A percentile compares a stretch with the other conserved stretches of the same genome.
phyloP scores from a whole-genome alignment of 1,140 invertebrate genomes.

The Pogonus chalceus region DNA sequence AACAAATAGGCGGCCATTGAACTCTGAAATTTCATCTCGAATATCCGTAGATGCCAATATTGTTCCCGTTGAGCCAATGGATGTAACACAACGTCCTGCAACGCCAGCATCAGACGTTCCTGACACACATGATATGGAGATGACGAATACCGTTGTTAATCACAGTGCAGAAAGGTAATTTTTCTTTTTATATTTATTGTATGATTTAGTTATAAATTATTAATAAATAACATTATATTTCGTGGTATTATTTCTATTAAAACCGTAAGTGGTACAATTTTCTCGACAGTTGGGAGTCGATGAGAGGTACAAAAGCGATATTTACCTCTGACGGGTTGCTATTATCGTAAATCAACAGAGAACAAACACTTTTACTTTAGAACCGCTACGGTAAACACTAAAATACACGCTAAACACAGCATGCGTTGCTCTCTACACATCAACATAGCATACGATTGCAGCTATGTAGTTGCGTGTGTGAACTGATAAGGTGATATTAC shows the following conservation, averaged over 20 bases:
- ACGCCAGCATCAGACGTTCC: too few species aligned
- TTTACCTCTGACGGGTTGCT: conserved; percentile 11
- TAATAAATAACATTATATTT: too few species aligned
- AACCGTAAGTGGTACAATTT: background rate
- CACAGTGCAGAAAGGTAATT: too few species aligned
- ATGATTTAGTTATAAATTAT: too few species aligned
- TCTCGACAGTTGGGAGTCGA: background rate
- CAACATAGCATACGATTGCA: background rate
- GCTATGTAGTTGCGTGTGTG: background rate
- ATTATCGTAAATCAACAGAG: conserved; percentile 15
- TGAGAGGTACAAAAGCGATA: conserved; percentile 3
- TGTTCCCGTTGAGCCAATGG: background rate
- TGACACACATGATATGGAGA: too few species aligned
- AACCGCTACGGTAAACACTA: background rate
- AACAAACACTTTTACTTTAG: conserved; percentile 12
- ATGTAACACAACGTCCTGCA: too few species aligned
- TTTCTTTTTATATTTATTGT: too few species aligned
- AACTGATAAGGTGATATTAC: background rate
- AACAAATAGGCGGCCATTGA: background rate
- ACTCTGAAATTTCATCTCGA: background rate
- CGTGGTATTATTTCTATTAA: too few species aligned
- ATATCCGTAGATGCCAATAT: background rate
- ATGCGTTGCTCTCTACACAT: background rate
- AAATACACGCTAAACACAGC: too few species aligned
- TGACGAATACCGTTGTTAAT: too few species aligned